These are phyloP conservation scores for Trachymyrmex cornetzi DNA, from an alignment of 1,140 invertebrate species.

Conservation along the genomic window DNA sequence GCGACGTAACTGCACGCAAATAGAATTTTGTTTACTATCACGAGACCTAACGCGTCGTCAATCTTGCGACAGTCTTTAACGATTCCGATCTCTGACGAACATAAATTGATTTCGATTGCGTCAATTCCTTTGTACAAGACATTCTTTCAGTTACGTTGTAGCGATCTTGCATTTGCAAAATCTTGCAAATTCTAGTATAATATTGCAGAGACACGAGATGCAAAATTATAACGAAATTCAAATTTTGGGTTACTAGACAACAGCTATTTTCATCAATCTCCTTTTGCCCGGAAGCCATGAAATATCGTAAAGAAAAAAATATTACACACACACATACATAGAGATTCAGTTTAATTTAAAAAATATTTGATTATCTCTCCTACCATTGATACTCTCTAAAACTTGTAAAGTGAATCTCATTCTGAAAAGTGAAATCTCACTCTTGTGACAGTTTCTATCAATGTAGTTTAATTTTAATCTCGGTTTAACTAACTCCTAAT, in stretches of 20 bases:
- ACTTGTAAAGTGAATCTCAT: too few relatives aligned
- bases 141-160: not conserved
- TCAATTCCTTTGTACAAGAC: not conserved
- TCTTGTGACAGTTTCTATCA: too few relatives aligned
- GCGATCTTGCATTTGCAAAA: not conserved
- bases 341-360: not conserved
- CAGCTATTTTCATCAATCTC: not conserved
- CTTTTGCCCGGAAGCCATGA: not conserved
- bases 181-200: not conserved
- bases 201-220: not conserved
- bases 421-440: too few relatives aligned
- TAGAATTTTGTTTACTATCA: constrained; percentile 59
- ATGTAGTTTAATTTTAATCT: too few relatives aligned
- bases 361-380: not conserved
- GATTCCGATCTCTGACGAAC: not conserved
- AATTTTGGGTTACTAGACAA: not conserved
- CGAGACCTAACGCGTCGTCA: not conserved
- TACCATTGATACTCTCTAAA: too few relatives aligned
- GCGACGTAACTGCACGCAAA: constrained; percentile 48
- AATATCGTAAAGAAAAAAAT: not conserved
- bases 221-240: not conserved
- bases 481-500: too few relatives aligned
- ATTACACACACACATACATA: too few relatives aligned
- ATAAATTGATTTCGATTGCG: not conserved
- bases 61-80: constrained; percentile 39